Evolutionary conservation across 2,113 vertebrate genomes (phyloP).

Genomic region (Neolamprologus tretocephalus): DNA sequence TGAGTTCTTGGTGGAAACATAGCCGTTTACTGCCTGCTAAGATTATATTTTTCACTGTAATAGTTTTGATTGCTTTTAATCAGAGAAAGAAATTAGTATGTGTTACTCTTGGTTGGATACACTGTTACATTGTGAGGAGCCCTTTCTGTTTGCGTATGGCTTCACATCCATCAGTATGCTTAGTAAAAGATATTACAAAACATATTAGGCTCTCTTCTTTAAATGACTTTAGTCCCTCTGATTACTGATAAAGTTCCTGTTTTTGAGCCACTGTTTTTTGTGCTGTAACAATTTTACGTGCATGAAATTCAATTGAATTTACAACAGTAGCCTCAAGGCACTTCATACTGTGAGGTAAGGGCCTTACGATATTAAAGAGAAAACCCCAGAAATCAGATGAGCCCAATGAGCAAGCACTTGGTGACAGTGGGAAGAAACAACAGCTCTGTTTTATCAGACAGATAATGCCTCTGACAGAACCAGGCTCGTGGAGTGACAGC

Average conservation of each 20-base stretch:
- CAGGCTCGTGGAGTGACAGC: neutral
- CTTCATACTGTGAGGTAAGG: neutral
- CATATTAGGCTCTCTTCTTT: neutral
- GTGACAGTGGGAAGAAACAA: neutral
- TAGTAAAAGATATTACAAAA: neutral
- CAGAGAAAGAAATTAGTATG: conserved; percentile 44
- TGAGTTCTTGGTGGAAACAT: neutral
- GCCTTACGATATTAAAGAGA: rapidly evolving
- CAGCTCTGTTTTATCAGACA: neutral
- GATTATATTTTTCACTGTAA: conserved; percentile 18
- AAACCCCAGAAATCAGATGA: neutral
- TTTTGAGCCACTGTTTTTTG: neutral
- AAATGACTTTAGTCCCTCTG: neutral
- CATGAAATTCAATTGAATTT: neutral
- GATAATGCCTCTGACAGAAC: neutral
- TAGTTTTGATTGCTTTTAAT: conserved; percentile 54
- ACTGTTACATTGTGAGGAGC: neutral
- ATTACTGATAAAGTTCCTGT: neutral
- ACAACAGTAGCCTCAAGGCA: neutral
- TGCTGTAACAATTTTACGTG: too few relatives aligned
- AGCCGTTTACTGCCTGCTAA: neutral
- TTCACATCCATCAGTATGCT: neutral
- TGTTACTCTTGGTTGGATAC: conserved; percentile 32
- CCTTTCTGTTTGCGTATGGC: neutral
- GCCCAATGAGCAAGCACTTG: neutral